Conservation (phyloP, 2,888 invertebrate genomes). For the Pheosia gnoma region DNA sequence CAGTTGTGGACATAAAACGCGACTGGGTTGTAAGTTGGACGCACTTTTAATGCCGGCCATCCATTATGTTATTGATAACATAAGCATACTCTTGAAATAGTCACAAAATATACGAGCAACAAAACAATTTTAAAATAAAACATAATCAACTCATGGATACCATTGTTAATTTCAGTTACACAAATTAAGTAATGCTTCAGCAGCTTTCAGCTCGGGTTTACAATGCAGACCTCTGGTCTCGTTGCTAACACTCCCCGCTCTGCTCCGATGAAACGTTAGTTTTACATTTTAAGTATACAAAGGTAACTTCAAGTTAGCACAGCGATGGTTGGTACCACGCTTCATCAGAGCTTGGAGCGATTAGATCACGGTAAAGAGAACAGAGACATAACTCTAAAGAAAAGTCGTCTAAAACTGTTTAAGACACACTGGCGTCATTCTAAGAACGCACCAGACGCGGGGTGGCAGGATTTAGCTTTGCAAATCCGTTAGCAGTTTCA, state of each 20-base stretch:
- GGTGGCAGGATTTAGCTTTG: conserved; percentile 68
- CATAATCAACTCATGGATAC: conserved; percentile 57
- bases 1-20: neutral
- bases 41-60: neutral
- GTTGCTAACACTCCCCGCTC: conserved; percentile 23
- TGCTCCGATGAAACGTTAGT: conserved; percentile 15
- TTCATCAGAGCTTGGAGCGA: conserved; percentile 13
- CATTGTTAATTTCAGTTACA: conserved; percentile 63
- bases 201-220: conserved; percentile 70
- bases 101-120: conserved; percentile 58
- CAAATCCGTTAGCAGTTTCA: conserved; percentile 62
- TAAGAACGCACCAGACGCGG: conserved; percentile 60
- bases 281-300: conserved; percentile 18
- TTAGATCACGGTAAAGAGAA: conserved; percentile 9
- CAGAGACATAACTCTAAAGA: conserved; percentile 16
- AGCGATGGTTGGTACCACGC: conserved; percentile 15
- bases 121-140: conserved; percentile 65
- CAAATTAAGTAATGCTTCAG: conserved; percentile 71
- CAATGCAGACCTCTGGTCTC: conserved; percentile 44
- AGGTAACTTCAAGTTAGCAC: conserved; percentile 28
- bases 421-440: conserved; percentile 39
- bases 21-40: neutral
- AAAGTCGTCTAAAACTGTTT: conserved; percentile 12
- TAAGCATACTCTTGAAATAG: conserved; percentile 53
- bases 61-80: conserved; percentile 21